Evolutionary conservation across 1,140 invertebrate genomes (phyloP), one percentile per base, ranked within the genome.

Genomic region (Drosophila hydei): DNA sequence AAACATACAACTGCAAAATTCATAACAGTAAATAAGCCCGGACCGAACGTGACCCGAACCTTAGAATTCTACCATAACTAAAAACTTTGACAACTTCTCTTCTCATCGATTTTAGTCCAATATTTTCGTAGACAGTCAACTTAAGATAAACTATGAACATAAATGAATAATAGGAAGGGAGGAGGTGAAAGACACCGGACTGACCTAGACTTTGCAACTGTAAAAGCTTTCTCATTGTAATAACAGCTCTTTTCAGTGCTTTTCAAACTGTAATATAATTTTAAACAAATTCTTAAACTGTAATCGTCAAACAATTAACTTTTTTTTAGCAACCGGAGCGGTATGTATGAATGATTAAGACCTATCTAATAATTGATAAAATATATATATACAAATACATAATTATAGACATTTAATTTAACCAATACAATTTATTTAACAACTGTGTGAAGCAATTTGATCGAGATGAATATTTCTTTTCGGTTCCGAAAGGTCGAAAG

Each of bases 221-320:
- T 51, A 63, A 63, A 36, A 19, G 40, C 69, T 51, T 60, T 62
- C 64, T 60, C 63, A 81, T 88, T 89, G 75, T 88, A 89, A 89
- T 89, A 84, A 88, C 79, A 88, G 83, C 84, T 88, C 75, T 88
- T 88, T 88, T 89, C 83, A 87, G 81, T 87, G 83, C 81, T 87
- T 87, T 83, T 65, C 65, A 78, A 85, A 87, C 55, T 77, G 64
- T 87, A 81, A 70, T 77, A 56, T 79, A 62, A 76, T 63, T 50
- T 51, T 45, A 67, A 47, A 69, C 25, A 62, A 56, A 72, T 73
- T 63, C 69, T 77, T 58, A 78, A 71, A 79, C 61, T 89, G 67
- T 75, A 83, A 78, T 73, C 75, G 79, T 87, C 65, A 87, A 88
- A 68, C 69, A 61, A 88, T 72, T 87, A 87, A 88, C 79, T 55